These are phyloP conservation scores for Carabus problematicus DNA, from an alignment of 2,888 invertebrate genomes.

Conservation along the genomic window DNA sequence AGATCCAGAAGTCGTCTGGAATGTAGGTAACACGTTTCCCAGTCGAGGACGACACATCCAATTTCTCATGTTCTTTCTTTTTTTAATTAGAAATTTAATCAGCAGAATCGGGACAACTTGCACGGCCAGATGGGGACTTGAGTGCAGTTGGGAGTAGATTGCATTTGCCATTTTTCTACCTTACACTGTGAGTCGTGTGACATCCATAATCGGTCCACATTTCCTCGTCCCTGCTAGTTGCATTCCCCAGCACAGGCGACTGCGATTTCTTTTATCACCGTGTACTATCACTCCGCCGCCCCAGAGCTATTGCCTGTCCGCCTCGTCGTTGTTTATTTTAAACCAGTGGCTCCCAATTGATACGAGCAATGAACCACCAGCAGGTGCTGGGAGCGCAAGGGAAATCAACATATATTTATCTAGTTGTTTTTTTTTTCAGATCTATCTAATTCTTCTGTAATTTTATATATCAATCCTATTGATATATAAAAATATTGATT, in stretches of 20 bases:
- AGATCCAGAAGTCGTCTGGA: no score
- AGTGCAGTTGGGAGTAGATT: no score
- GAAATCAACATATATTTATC: background rate
- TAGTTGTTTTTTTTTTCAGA: background rate
- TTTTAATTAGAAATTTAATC: conserved; percentile 34
- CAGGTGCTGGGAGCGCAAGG: background rate
- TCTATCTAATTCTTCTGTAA: background rate
- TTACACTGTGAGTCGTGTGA: conserved; percentile 22
- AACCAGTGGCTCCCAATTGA: conserved; percentile 23
- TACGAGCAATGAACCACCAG: background rate
- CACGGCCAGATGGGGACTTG: no score
- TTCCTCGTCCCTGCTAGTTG: background rate
- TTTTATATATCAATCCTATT: background rate
- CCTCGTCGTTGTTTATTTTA: conserved; percentile 33
- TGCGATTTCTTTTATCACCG: conserved; percentile 40
- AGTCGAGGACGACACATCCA: no score
- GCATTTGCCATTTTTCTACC: conserved; percentile 9
- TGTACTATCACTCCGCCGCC: conserved; percentile 29
- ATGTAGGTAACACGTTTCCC: no score
- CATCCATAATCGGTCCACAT: conserved; percentile 30
- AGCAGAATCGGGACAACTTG: background rate
- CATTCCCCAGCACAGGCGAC: conserved; percentile 5
- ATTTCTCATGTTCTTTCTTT: background rate
- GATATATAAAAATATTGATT: background rate
- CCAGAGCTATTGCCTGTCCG: conserved; percentile 31